Base-by-base conservation (phyloP, 1,140 invertebrate genomes). In the Liolophura sinensis region DNA sequence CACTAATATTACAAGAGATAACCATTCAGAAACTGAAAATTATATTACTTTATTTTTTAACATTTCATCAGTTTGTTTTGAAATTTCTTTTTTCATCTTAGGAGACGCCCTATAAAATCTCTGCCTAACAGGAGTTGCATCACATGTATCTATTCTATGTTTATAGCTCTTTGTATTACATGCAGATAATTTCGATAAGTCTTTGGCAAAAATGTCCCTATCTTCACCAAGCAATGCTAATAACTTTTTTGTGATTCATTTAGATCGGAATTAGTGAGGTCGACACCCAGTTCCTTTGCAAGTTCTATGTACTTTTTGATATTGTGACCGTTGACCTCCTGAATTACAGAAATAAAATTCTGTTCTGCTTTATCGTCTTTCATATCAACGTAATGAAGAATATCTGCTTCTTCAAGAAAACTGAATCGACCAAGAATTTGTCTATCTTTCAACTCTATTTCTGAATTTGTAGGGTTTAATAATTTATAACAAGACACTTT, bases 21-120 rank as follows among this genome's bases (percentile, higher is more conserved):
- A 7, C 66, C 66, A 68, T 7, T 27, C 20, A 18, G 27, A 47
- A 15, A 40, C 6, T n/a, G 57, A 64, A 50, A 58, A 62, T 58
- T 65, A 47, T 18, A 69, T 67, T 5, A 73, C 61, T 14, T 62
- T 40, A 25, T 51, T 18, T 16, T 73, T 31, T 16, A 63, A 20
- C 64, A 70, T 67, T 58, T 63, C 49, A 6, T 54, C 55, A 27
- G 49, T 5, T 27, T 62, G 55, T 47, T 48, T 15, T 12, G 47
- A 40, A 25, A 48, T 57, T 67, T 67, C 51, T n/a, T n/a, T n/a
- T n/a, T n/a, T n/a, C n/a, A n/a, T n/a, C n/a, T n/a, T n/a, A 4
- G 65, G 59, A n/a, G 14, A 61, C 48, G 51, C 58, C 50, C 56
- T 51, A 48, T 62, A 63, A 58, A 52, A 59, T 18, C 60, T 31